Base-by-base conservation (phyloP, 2,888 invertebrate species). In the Volucella inanis region DNA sequence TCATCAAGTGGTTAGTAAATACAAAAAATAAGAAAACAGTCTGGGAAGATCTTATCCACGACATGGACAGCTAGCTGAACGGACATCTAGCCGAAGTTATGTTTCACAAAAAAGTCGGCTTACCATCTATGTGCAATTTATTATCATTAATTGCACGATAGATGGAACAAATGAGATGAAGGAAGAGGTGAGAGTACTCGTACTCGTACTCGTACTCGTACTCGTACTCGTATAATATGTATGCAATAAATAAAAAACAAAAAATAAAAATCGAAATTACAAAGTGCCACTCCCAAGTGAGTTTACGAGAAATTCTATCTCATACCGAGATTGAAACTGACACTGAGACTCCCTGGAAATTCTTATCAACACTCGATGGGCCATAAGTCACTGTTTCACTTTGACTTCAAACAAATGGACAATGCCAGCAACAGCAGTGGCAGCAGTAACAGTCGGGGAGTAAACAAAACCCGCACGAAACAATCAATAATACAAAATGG, bases 341-440 rank as follows among this genome's bases (percentile, higher is more conserved):
- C 31, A 31, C 31, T 31, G 31, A 31, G 31, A 31, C 31, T 62
- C 50, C 57, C 59, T 71, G 59, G 67, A 76, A 70, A 71, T 62
- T 67, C 80, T 85, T 85, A 85, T 85, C 85, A 85, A 79, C 84
- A 84, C 84, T 79, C 70, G 64, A 10, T 75, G 64, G 55, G 72
- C 85, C 85, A 85, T 85, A 85, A 81, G 85, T 85, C 85, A 85
- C 85, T 85, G 81, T 80, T 81, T 85, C 77, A 85, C 31, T 85
- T 85, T 85, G 76, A 81, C 71, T 68, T 72, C 81, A 85, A 85
- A 31, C 68, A 85, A 85, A 85, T 85, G 80, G 77, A 31, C 31
- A 31, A 31, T 31, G 6, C 31, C 31, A 31, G 31, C 31, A 31
- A 31, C 6, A 31, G 31, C 31, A 31, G 31, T 31, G 31, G 31